Evolutionary conservation across 2,888 invertebrate species (phyloP).

Genomic region (Syrphus vitripennis): DNA sequence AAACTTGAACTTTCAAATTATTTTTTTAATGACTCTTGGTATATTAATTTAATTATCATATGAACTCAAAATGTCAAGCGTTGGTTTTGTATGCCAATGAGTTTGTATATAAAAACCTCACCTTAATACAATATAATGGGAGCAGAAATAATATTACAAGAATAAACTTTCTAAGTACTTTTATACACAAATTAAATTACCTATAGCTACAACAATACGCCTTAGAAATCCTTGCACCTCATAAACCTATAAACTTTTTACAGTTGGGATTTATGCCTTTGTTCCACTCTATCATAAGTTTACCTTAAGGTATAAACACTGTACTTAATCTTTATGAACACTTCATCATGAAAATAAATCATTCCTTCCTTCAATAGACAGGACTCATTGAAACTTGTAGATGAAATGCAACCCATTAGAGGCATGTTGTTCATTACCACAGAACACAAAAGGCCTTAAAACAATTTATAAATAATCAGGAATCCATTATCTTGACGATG

Average conservation of each 20-base stretch:
- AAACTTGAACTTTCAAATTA: neutral
- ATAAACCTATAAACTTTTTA: neutral
- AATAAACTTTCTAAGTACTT: neutral
- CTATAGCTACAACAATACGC: neutral
- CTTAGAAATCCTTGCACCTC: neutral
- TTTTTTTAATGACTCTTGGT: neutral
- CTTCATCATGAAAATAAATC: neutral
- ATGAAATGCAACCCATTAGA: neutral
- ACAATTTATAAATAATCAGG: neutral
- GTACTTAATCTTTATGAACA: neutral
- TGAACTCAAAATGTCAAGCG: neutral
- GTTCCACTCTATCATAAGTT: neutral
- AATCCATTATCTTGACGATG: neutral
- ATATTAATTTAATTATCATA: neutral
- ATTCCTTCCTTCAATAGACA: neutral
- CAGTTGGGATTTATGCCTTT: too few species aligned
- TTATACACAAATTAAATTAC: neutral
- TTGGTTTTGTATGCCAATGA: neutral
- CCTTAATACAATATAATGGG: neutral
- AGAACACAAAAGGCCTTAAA: too few species aligned
- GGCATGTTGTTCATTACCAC: neutral
- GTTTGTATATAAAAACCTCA: neutral
- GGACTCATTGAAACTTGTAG: neutral
- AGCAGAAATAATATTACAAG: neutral
- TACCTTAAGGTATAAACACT: neutral